A percentile compares a stretch with the other conserved stretches of the same genome.
Conservation (phyloP, 1,140 invertebrate genomes). For the Palaemon carinicauda region DNA sequence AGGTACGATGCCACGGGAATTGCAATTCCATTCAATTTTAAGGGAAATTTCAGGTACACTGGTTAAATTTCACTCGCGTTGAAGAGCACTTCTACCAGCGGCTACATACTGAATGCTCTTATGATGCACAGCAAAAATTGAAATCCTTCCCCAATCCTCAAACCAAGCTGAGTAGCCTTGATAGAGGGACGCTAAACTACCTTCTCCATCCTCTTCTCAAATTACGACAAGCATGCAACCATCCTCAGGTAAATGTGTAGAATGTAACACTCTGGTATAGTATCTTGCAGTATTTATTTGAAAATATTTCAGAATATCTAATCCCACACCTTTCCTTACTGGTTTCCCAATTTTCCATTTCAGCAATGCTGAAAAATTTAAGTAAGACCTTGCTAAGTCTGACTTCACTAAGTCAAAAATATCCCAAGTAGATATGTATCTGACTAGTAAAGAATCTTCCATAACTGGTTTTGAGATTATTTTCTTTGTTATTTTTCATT, state of each 20-base stretch:
- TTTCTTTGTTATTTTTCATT: too few relatives aligned
- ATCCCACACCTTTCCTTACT: not conserved
- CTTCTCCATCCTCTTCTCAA: slow-evolving; percentile 73
- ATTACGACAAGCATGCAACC: slow-evolving; percentile 77
- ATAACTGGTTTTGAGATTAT: too few relatives aligned
- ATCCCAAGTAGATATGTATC: too few relatives aligned
- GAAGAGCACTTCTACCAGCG: slow-evolving; percentile 72
- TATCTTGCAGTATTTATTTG: too few relatives aligned
- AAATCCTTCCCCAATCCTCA: slow-evolving; percentile 62
- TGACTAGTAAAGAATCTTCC: too few relatives aligned
- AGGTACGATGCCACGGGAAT: not conserved
- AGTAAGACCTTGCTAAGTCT: too few relatives aligned
- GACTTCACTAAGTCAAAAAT: too few relatives aligned
- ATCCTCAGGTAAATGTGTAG: slow-evolving; percentile 69
- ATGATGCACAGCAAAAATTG: slow-evolving; percentile 63
- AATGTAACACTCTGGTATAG: too few relatives aligned
- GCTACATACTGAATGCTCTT: slow-evolving; percentile 66
- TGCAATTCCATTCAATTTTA: not conserved
- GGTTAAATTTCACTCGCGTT: slow-evolving; percentile 70
- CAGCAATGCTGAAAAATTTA: too few relatives aligned
- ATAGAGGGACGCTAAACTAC: slow-evolving; percentile 65
- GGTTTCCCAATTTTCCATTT: not conserved
- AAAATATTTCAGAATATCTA: too few relatives aligned
- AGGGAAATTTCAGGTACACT: slow-evolving; percentile 65
- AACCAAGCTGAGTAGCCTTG: slow-evolving; percentile 65